phyloP scores from a whole-genome alignment of 2,797 vertebrate genomes.

The Austrolebias charrua region DNA sequence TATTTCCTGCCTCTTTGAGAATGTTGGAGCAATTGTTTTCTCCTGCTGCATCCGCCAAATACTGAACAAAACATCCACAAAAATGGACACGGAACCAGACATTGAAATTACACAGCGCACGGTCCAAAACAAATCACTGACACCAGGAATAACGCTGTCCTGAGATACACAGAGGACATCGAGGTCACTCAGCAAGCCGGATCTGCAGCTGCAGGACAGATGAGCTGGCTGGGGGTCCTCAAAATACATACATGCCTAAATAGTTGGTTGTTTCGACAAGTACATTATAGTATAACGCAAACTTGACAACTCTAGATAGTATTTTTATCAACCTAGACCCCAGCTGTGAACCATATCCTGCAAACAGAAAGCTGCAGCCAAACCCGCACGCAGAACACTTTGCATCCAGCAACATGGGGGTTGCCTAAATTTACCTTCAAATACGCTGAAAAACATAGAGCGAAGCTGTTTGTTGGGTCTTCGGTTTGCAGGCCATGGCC shows the following conservation, averaged over 20 bases:
- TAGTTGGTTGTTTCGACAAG: constrained; percentile 40
- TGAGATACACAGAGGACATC: constrained; percentile 47
- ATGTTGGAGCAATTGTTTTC: constrained; percentile 51
- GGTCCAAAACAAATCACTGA: constrained; percentile 75
- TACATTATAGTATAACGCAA: constrained; percentile 30
- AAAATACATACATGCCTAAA: constrained; percentile 25
- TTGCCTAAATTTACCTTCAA: constrained; percentile 55
- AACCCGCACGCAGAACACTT: constrained; percentile 51
- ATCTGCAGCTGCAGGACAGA: constrained; percentile 34
- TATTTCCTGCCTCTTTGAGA: constrained; percentile 28
- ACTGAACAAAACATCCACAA: constrained; percentile 50
- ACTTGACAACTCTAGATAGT: constrained; percentile 37
- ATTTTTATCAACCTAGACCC: constrained; percentile 32
- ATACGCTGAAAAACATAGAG: constrained; percentile 55
- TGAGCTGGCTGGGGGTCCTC: constrained; percentile 16
- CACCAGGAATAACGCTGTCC: constrained; percentile 71
- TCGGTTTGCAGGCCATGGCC: constrained; percentile 46
- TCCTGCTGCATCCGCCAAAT: constrained; percentile 38
- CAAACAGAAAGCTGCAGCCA: constrained; percentile 51
- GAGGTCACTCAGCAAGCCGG: constrained; percentile 53
- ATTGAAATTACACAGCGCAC: constrained; percentile 76
- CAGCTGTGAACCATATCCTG: constrained; percentile 32
- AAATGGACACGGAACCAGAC: constrained; percentile 74
- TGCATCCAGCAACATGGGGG: constrained; percentile 36
- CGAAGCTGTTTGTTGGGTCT: constrained; percentile 22